Evolutionary conservation across 2,888 invertebrate genomes (phyloP), one percentile per base, ranked within the genome.

Genomic region (Platycheirus rosarum): DNA sequence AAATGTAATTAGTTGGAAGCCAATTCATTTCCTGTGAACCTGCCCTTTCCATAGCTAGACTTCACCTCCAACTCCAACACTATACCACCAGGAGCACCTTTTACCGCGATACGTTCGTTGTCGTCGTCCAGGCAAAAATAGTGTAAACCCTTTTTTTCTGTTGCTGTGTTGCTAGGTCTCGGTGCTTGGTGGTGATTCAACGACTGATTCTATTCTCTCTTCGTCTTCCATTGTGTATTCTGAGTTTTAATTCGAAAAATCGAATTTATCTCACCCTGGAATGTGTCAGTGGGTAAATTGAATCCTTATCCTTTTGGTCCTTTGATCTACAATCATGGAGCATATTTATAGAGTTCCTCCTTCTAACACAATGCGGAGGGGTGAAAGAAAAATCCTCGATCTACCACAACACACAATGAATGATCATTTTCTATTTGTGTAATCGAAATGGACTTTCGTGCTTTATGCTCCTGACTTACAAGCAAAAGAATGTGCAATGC

Each of bases 1-100:
- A 88, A 88, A 88, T 88, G 88, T 88, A 88, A 88, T 88, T 88
- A 88, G 88, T 88, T 88, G 87, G 87, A 88, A 87, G 86, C 88
- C 87, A 86, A 84, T 82, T 77, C 77, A 82, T 82, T 82, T 82
- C 55, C 82, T 71, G n/a, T n/a, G 48, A 57, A 44, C 51, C 49
- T 40, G 42, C 46, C n/a, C 29, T n/a, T n/a, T n/a, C n/a, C n/a
- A n/a, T n/a, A n/a, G n/a, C n/a, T n/a, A n/a, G n/a, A n/a, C n/a
- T n/a, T n/a, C 11, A 5, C 8, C 4, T 16, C 48, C 55, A 13
- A 13, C 11, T 11, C 16, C 51, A 1, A 4, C 18, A n/a, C 18
- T 5, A n/a, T 37, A n/a, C 2, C 8, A 11, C 9, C 35, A n/a
- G 7, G 3, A 7, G 16, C 51, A 53, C 32, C 18, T 35, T 35